These are phyloP conservation scores for Ennomos quercinarius DNA, from an alignment of 2,888 invertebrate species.

Conservation along the genomic window DNA sequence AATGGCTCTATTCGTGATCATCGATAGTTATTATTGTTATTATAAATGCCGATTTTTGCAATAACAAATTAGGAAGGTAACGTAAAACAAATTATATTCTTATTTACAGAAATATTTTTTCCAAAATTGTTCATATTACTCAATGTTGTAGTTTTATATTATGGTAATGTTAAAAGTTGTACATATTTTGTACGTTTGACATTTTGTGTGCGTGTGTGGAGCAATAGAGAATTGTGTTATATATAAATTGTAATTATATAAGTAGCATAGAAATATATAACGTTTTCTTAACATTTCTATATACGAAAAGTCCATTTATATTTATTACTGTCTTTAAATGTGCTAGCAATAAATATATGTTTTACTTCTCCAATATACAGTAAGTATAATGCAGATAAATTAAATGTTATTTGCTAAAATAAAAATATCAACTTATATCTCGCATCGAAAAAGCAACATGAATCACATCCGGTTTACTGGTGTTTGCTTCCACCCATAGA, in stretches of 20 bases:
- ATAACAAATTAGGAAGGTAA: constrained; percentile 9
- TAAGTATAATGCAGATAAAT: neutral
- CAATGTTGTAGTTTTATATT: constrained; percentile 27
- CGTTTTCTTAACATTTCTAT: constrained; percentile 26
- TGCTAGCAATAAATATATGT: constrained; percentile 7
- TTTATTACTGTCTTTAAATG: constrained; percentile 3
- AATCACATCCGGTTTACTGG: no score
- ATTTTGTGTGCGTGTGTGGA: constrained; percentile 43
- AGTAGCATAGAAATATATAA: constrained; percentile 23
- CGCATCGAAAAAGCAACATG: no score
- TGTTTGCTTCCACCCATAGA: no score
- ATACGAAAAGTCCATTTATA: constrained; percentile 19
- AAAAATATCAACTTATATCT: no score
- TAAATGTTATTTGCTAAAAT: no score
- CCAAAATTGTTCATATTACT: constrained; percentile 25
- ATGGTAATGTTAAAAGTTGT: constrained; percentile 37
- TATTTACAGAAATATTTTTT: constrained; percentile 22
- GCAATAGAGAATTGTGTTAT: constrained; percentile 31
- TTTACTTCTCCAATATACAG: neutral
- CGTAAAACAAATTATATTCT: constrained; percentile 6
- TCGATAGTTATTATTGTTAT: constrained; percentile 4
- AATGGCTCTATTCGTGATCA: constrained; percentile 28
- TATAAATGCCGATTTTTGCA: constrained; percentile 4
- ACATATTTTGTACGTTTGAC: constrained; percentile 48
- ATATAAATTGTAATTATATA: neutral